Evolutionary conservation across 2,797 vertebrate species (phyloP).

Genomic region (Galago senegalensis): DNA sequence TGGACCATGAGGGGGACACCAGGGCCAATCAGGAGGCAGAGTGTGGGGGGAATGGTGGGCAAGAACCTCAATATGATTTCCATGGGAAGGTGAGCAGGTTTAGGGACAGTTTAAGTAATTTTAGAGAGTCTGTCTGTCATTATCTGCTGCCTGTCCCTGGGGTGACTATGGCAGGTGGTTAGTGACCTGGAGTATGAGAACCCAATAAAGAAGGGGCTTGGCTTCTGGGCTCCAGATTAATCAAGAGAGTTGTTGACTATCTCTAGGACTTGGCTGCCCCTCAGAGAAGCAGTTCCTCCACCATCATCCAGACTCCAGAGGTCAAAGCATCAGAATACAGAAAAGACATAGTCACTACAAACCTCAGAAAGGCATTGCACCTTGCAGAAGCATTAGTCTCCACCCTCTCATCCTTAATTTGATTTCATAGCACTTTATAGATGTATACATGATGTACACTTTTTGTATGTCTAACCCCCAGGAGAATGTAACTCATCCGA

Average conservation of each 20-base stretch:
- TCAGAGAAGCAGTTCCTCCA: not conserved
- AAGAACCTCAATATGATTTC: not conserved
- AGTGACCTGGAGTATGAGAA: not conserved
- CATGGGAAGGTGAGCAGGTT: not conserved
- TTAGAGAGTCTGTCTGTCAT: not conserved
- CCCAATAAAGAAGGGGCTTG: not conserved
- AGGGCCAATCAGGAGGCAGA: not conserved
- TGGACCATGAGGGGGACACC: accelerated
- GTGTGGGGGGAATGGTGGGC: accelerated
- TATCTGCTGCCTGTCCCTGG: not conserved
- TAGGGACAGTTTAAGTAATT: not conserved
- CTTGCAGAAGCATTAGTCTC: not conserved
- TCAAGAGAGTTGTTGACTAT: not conserved
- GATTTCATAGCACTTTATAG: not conserved
- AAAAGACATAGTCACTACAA: not conserved
- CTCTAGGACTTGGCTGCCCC: not conserved
- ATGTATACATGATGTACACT: not conserved
- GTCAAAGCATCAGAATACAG: not conserved
- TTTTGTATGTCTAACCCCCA: not conserved
- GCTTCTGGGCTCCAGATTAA: not conserved
- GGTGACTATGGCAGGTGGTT: not conserved
- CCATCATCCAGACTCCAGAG: not conserved
- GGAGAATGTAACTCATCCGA: not conserved
- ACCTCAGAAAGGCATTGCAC: not conserved
- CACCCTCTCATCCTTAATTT: not conserved